Base-by-base conservation (phyloP, 2,888 invertebrate species). In the Spisula subtruncata region DNA sequence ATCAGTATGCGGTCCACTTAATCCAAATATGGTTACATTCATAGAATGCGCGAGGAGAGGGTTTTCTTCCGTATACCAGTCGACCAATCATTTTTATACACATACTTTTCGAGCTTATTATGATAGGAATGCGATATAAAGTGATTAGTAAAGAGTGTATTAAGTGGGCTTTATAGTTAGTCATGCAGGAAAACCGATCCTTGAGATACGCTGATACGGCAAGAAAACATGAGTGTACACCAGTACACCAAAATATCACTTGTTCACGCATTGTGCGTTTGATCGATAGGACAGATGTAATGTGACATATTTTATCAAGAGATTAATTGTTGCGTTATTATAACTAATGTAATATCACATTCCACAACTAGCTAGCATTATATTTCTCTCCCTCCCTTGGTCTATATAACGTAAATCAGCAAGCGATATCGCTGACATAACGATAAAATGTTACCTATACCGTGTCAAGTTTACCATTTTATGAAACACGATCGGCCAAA, bases 21-120 rank as follows among this genome's bases (percentile, higher is more conserved):
- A 25, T 66, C 60, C 60, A 25, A 25, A 66, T 66, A 66, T 66
- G 60, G 60, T 66, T 66, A 10, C 60, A 66, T 66, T 66, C 60
- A 25, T 25, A 66, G 10, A 5, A n/a, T 66, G 10, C 6, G n/a
- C 25, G 60, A 25, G 60, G 60, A 66, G 60, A 25, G 60, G 25
- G 60, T 25, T 66, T 66, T 66, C 60, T 25, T 66, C 60, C 60
- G 60, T 25, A 66, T 25, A 66, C 60, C 12, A 10, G 10, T 66
- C 60, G 8, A 66, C 60, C 60, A 25, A 66, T 66, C n/a, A 66
- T n/a, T 66, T 66, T 4, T 66, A 25, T 66, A 66, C 60, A 66
- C 25, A 66, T 66, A 66, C 8, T 66, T 66, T n/a, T 10, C n/a
- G n/a, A 25, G 60, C 60, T 66, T 66, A 25, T 66, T 10, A 25